Evolutionary conservation across 1,140 invertebrate genomes (phyloP).

Genomic region (Bombus turneri): DNA sequence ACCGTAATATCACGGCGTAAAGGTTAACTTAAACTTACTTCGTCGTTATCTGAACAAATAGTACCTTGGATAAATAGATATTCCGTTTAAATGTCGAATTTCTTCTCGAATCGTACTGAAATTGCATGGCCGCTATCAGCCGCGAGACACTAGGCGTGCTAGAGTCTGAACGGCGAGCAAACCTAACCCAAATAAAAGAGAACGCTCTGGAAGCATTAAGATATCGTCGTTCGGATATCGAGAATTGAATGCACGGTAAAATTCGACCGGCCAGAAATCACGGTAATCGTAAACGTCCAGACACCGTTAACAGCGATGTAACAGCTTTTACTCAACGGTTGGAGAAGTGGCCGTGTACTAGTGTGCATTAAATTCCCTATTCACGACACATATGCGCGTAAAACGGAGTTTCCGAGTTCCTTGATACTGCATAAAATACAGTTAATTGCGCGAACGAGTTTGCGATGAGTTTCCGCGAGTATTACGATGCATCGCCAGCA

Average conservation of each 20-base stretch:
- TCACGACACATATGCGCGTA: not conserved
- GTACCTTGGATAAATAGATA: too few relatives aligned
- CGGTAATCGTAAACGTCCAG: constrained; percentile 31
- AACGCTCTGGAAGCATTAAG: constrained; percentile 6
- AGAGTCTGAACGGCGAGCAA: too few relatives aligned
- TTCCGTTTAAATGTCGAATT: not conserved
- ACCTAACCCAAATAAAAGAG: not conserved
- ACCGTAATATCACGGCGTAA: too few relatives aligned
- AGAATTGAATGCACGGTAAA: constrained; percentile 13
- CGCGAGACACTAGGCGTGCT: too few relatives aligned
- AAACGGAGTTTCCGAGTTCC: not conserved
- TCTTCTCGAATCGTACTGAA: not conserved
- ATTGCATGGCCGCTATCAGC: too few relatives aligned
- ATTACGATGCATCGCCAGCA: not conserved
- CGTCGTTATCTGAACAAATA: not conserved
- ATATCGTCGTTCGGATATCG: not conserved
- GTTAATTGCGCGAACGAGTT: not conserved
- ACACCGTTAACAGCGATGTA: constrained; percentile 8
- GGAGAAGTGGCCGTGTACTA: not conserved
- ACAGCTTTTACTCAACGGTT: not conserved
- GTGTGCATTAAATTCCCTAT: not conserved
- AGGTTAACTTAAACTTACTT: not conserved
- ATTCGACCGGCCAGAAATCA: constrained; percentile 23
- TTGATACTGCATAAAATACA: not conserved
- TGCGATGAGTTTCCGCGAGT: not conserved